These are phyloP conservation scores for Alentia gelatinosa DNA, from an alignment of 2,888 invertebrate genomes.

Conservation along the genomic window DNA sequence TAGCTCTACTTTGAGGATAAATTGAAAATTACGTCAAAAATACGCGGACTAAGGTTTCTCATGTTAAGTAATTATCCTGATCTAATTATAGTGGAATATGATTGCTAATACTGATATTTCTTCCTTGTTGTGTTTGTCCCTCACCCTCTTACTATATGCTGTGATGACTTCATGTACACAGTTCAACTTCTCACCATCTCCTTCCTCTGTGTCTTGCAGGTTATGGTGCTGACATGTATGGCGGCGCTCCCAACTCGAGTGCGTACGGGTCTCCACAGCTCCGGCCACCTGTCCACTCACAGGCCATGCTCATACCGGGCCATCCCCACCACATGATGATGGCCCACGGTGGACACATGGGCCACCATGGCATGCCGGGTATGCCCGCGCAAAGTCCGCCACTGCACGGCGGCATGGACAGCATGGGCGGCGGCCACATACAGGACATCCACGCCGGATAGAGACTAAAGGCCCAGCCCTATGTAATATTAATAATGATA, in stretches of 20 bases:
- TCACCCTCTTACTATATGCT: too few species aligned
- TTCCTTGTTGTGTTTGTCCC: too few species aligned
- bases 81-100: too few species aligned
- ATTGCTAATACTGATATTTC: too few species aligned
- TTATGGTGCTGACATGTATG: conserved; percentile 77
- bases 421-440: conserved; percentile 77
- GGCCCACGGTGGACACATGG: conserved; percentile 78
- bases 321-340: conserved; percentile 82
- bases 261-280: conserved; percentile 81
- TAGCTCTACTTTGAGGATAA: too few species aligned
- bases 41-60: too few species aligned
- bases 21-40: too few species aligned
- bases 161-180: not conserved
- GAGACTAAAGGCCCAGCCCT: conserved; percentile 19
- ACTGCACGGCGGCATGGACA: conserved; percentile 78
- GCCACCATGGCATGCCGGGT: conserved; percentile 79
- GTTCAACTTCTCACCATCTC: not conserved
- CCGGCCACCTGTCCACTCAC: conserved; percentile 81
- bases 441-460: conserved; percentile 79
- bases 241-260: conserved; percentile 73
- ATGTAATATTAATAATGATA: conserved; percentile 33
- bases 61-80: too few species aligned
- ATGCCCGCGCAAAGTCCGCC: conserved; percentile 81
- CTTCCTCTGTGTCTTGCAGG: conserved; percentile 3
- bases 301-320: conserved; percentile 82